Conservation (phyloP, 1,140 invertebrate genomes). For the Zaprionus taronus region DNA sequence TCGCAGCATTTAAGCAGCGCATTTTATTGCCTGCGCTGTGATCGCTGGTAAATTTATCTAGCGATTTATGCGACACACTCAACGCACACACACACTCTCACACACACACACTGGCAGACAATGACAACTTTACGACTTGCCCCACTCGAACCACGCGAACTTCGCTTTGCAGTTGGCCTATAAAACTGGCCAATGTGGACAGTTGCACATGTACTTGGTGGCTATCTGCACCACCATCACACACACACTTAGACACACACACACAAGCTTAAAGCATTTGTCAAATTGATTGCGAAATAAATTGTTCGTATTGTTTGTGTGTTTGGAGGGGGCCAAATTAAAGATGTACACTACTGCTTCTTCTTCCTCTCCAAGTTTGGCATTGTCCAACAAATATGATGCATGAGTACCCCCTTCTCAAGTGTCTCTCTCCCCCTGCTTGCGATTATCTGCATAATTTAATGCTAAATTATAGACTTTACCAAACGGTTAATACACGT, state of each 20-base stretch:
- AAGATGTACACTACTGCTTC: conserved; percentile 5
- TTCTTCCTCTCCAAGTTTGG: not conserved
- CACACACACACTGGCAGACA: conserved; percentile 55
- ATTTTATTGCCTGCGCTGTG: conserved; percentile 47
- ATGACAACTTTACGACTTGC: conserved; percentile 55
- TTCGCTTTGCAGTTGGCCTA: conserved; percentile 21
- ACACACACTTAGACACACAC: not conserved
- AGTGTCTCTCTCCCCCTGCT: not conserved
- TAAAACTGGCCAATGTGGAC: conserved; percentile 7
- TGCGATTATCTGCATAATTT: conserved; percentile 75
- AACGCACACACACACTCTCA: conserved; percentile 5
- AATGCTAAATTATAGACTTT: conserved; percentile 74
- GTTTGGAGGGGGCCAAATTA: conserved; percentile 26
- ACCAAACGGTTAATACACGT: conserved; percentile 25
- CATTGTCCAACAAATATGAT: conserved; percentile 66
- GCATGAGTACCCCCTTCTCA: conserved; percentile 45
- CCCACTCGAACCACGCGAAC: not conserved
- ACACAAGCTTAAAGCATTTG: conserved; percentile 67
- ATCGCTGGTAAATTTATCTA: conserved; percentile 8
- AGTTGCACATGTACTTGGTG: conserved; percentile 5
- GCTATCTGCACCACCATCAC: conserved; percentile 31
- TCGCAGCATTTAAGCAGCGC: conserved; percentile 13
- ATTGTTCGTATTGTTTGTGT: conserved; percentile 59
- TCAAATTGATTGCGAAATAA: conserved; percentile 80
- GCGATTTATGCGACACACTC: conserved; percentile 15